Percentiles rank a stretch among this genome's conserved stretches.
Evolutionary conservation across 2,113 vertebrate species (phyloP).

Genomic region (Poecilia latipinna): DNA sequence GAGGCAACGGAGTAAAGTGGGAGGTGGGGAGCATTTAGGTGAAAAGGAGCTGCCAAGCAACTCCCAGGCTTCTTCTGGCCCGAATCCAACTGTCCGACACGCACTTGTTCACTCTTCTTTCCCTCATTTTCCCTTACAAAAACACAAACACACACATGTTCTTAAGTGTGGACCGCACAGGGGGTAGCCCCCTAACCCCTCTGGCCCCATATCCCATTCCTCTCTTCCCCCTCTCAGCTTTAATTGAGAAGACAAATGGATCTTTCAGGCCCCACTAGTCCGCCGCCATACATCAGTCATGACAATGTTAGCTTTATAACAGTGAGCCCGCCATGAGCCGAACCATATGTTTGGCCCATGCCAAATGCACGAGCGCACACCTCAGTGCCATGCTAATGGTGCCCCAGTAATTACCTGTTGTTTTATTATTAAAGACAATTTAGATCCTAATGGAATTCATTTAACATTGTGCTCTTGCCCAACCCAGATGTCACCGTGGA

Average conservation of each 20-base stretch:
- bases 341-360: slow-evolving; percentile 79
- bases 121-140: slow-evolving; percentile 48
- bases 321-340: slow-evolving; percentile 78
- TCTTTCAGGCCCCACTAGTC: slow-evolving; percentile 78
- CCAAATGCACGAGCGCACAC: slow-evolving; percentile 77
- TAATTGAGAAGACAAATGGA: slow-evolving; percentile 85
- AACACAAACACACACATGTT: slow-evolving; percentile 68
- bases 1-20: slow-evolving; percentile 60
- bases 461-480: slow-evolving; percentile 69
- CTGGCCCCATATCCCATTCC: slow-evolving; percentile 75
- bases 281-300: slow-evolving; percentile 82
- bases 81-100: slow-evolving; percentile 77
- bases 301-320: slow-evolving; percentile 83
- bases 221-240: slow-evolving; percentile 76
- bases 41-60: slow-evolving; percentile 77
- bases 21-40: slow-evolving; percentile 68
- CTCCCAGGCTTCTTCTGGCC: slow-evolving; percentile 77
- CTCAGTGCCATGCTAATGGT: slow-evolving; percentile 73
- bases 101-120: slow-evolving; percentile 63
- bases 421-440: slow-evolving; percentile 85
- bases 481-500: slow-evolving; percentile 46
- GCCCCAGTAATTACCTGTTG: slow-evolving; percentile 80
- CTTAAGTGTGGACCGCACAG: slow-evolving; percentile 74
- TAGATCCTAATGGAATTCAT: slow-evolving; percentile 80
- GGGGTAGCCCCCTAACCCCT: slow-evolving; percentile 76